These are phyloP conservation scores for Drosophila pectinifera DNA, from an alignment of 1,140 invertebrate species.

Conservation along the genomic window DNA sequence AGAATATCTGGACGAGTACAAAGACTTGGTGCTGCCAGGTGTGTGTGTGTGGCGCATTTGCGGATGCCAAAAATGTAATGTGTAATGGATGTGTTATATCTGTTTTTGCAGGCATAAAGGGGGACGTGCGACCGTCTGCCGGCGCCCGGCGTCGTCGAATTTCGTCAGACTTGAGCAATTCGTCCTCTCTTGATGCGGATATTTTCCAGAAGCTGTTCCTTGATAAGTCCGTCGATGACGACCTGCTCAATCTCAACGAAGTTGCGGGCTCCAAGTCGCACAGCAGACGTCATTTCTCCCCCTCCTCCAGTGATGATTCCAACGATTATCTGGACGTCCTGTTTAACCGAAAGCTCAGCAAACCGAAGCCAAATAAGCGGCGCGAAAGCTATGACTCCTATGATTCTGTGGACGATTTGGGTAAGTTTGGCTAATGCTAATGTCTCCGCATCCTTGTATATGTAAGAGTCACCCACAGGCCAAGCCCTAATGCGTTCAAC, in stretches of 20 bases:
- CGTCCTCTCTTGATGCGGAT: constrained; percentile 68
- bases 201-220: constrained; percentile 73
- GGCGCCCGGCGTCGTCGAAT: constrained; percentile 41
- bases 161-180: constrained; percentile 64
- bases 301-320: constrained; percentile 61
- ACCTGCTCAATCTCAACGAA: constrained; percentile 42
- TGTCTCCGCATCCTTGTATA: neutral
- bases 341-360: constrained; percentile 33
- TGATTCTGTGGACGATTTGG: constrained; percentile 65
- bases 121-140: constrained; percentile 21
- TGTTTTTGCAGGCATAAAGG: constrained; percentile 52
- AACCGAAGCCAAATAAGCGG: constrained; percentile 16
- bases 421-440: constrained; percentile 11
- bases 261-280: constrained; percentile 25
- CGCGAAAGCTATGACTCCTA: constrained; percentile 55
- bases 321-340: constrained; percentile 61
- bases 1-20: constrained; percentile 74
- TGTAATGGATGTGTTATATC: neutral
- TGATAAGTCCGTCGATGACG: constrained; percentile 61
- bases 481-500: constrained; percentile 56
- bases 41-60: constrained; percentile 1
- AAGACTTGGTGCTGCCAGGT: constrained; percentile 73
- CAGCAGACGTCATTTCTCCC: constrained; percentile 9
- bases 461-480: constrained; percentile 18
- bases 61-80: neutral